phyloP scores from a whole-genome alignment of 2,113 vertebrate species.

The Oostethus manadensis region DNA sequence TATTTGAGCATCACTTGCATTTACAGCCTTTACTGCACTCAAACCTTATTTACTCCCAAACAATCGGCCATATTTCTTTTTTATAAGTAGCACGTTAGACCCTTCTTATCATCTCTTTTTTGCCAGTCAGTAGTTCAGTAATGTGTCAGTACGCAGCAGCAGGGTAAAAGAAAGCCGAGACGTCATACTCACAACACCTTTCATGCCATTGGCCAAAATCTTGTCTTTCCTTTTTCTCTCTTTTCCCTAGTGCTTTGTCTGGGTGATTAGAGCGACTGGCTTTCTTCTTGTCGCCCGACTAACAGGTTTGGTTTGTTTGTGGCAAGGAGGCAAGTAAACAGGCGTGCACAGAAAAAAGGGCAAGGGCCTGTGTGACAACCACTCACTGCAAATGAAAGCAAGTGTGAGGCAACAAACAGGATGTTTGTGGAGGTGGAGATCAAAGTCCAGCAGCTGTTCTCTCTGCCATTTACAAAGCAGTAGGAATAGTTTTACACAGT shows the following conservation, averaged over 20 bases:
- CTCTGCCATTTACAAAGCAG: neutral
- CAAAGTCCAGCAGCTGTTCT: neutral
- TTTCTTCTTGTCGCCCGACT: constrained; percentile 67
- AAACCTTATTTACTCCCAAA: neutral
- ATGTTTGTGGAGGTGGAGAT: neutral
- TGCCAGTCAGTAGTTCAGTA: neutral
- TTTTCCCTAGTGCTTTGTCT: constrained; percentile 18
- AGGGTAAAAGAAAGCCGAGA: constrained; percentile 9
- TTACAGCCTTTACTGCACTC: neutral
- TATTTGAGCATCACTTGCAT: neutral
- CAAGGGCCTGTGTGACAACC: neutral
- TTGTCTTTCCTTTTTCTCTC: constrained; percentile 9
- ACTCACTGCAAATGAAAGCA: constrained; percentile 29
- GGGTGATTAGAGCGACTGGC: constrained; percentile 3
- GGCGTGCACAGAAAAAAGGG: constrained; percentile 12
- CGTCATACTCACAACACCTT: constrained; percentile 20
- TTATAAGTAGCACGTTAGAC: neutral
- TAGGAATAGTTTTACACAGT: too few species aligned
- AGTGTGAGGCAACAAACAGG: neutral
- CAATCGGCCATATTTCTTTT: neutral
- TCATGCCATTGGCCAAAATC: constrained; percentile 15
- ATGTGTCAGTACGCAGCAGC: neutral
- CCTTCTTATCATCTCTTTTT: neutral
- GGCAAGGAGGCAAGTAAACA: constrained; percentile 25
- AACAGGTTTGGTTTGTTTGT: constrained; percentile 68